phyloP scores from a whole-genome alignment of 2,797 vertebrate genomes.

The Microctenopoma lineatum region DNA sequence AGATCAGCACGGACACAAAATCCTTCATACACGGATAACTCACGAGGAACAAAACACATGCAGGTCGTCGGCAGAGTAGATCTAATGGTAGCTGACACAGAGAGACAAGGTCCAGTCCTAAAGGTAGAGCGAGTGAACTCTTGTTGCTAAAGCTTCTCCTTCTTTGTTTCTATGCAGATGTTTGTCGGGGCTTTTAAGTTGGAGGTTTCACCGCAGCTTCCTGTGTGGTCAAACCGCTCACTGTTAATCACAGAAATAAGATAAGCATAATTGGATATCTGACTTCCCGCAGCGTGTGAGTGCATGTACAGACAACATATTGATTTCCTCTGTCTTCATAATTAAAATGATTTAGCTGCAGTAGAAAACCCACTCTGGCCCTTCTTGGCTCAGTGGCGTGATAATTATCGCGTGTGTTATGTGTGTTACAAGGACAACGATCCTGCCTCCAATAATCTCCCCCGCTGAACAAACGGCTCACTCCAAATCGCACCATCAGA shows the following conservation, averaged over 20 bases:
- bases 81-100: no score
- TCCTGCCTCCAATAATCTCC: slow-evolving; percentile 27
- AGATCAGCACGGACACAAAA: no score
- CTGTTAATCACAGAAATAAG: slow-evolving; percentile 66
- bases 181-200: slow-evolving; percentile 1
- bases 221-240: slow-evolving; percentile 55
- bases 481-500: slow-evolving; percentile 51
- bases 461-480: slow-evolving; percentile 46
- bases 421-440: slow-evolving; percentile 17
- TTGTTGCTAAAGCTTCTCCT: not conserved
- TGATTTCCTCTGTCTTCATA: slow-evolving; percentile 71
- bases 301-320: slow-evolving; percentile 68
- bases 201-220: slow-evolving; percentile 20
- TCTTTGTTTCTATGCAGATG: not conserved
- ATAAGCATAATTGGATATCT: slow-evolving; percentile 72
- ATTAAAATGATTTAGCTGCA: slow-evolving; percentile 73
- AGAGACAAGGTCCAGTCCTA: no score
- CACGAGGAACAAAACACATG: no score
- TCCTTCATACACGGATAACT: no score
- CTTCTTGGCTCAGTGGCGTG: slow-evolving; percentile 43
- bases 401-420: slow-evolving; percentile 58
- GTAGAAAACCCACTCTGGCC: slow-evolving; percentile 51
- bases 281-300: slow-evolving; percentile 56
- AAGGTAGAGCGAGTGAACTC: no score
- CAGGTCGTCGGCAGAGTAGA: no score